Base-by-base conservation (phyloP, 2,888 invertebrate genomes). In the Nyleta sp. region DNA sequence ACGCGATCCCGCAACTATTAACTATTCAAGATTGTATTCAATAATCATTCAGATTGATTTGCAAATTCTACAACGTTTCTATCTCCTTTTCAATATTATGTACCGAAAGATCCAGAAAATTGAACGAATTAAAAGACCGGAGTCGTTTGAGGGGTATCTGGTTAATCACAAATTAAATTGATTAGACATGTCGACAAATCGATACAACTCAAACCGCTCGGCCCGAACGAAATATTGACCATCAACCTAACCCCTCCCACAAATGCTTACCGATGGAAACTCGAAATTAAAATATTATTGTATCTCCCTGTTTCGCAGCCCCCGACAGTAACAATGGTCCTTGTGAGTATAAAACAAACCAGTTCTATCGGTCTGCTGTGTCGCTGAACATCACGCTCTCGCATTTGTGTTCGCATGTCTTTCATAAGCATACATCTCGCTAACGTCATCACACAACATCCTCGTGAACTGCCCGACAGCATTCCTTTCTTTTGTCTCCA, bases 281-380 rank as follows among this genome's bases (percentile, higher is more conserved):
- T 70, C 72, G 55, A 80, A 70, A 82, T 60, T 91, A 88, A 90
- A 91, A 84, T 87, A 48, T 89, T 87, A 83, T 91, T 91, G 88
- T 89, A 88, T 91, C 89, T 91, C 91, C 91, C 91, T 91, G 87
- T 92, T 94, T 93, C 94, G 93, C 95, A 96, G 96, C 95, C 92
- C 95, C 95, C 92, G 95, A 95, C 94, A 94, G 94, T 94, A 95
- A 94, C 94, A 95, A 94, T 94, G 95, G 95, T 92, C 95, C 95
- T 93, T 96, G 96, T 96, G 95, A 96, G 96, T 96, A 96, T 94
- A 87, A 86, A 85, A 87, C 80, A 87, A 86, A 87, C 85, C 85
- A 88, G 86, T 87, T 88, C 83, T 89, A 87, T 90, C 87, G 87
- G 88, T 87, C 86, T 90, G 87, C 87, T 89, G 87, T 90, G 85